Conservation (phyloP, 1,140 invertebrate genomes). For the Aphidius gifuensis region DNA sequence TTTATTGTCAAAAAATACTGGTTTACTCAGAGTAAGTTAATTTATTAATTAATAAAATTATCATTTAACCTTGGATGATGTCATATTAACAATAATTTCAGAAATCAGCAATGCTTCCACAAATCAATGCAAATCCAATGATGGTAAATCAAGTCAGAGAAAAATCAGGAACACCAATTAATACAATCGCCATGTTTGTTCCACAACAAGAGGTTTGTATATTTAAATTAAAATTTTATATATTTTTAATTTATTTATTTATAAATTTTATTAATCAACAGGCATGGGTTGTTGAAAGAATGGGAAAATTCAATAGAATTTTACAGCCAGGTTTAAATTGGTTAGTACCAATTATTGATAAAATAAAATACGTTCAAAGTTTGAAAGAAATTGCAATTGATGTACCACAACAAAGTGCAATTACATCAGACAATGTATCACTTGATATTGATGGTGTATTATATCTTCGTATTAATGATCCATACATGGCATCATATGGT, state of each 20-base stretch:
- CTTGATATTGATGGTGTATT: slow-evolving; percentile 96
- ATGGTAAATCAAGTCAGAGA: slow-evolving; percentile 46
- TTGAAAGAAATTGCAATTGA: slow-evolving; percentile 99
- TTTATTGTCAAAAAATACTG: slow-evolving; percentile 29
- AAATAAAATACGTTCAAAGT: slow-evolving; percentile 96
- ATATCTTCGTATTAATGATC: slow-evolving; percentile 90
- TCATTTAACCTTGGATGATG: neutral
- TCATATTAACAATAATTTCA: slow-evolving; percentile 28
- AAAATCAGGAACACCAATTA: slow-evolving; percentile 74
- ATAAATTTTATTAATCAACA: slow-evolving; percentile 42
- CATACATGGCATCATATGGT: slow-evolving; percentile 94
- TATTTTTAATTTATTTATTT: slow-evolving; percentile 15
- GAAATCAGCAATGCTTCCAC: slow-evolving; percentile 32
- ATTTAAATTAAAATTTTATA: neutral
- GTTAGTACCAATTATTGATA: slow-evolving; percentile 88
- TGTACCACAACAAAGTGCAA: slow-evolving; percentile 97
- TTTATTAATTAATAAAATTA: neutral
- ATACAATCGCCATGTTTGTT: slow-evolving; percentile 95
- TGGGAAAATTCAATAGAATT: slow-evolving; percentile 95
- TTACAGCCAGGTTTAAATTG: slow-evolving; percentile 94
- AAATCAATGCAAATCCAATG: slow-evolving; percentile 2
- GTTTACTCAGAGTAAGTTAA: slow-evolving; percentile 32
- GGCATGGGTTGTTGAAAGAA: slow-evolving; percentile 98
- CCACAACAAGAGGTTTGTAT: slow-evolving; percentile 89
- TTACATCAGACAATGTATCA: slow-evolving; percentile 96